These are phyloP conservation scores for Hyperoplus lanceolatus DNA, from an alignment of 2,797 vertebrate genomes.

Conservation along the genomic window DNA sequence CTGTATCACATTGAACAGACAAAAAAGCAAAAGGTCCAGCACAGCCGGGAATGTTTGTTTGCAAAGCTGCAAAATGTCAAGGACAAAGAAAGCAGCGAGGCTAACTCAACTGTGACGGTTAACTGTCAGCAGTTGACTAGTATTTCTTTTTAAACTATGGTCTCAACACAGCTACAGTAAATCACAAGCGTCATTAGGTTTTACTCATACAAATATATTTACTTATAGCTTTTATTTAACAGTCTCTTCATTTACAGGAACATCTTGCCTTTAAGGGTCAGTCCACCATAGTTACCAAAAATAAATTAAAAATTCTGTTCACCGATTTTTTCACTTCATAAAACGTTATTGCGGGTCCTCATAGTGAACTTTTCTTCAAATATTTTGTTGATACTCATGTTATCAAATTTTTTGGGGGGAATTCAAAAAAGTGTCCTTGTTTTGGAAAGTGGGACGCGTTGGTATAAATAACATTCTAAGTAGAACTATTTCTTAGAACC, in stretches of 20 bases:
- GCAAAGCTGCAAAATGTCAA: slow-evolving; percentile 55
- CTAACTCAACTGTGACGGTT: slow-evolving; percentile 31
- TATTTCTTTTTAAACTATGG: neutral
- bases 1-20: slow-evolving; percentile 5
- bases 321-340: neutral
- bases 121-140: slow-evolving; percentile 7
- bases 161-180: slow-evolving; percentile 6
- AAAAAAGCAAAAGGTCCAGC: slow-evolving; percentile 31
- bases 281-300: neutral
- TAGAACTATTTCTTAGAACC: neutral
- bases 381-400: neutral
- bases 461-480: neutral
- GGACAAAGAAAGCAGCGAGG: slow-evolving; percentile 36
- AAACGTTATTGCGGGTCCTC: neutral
- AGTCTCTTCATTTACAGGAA: neutral
- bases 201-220: slow-evolving; percentile 1
- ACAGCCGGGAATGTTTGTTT: slow-evolving; percentile 40
- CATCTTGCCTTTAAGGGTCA: neutral
- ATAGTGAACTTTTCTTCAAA: neutral
- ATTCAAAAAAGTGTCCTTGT: neutral
- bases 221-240: neutral
- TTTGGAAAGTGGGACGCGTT: neutral
- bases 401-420: neutral
- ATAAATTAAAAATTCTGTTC: neutral
- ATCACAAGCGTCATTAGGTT: slow-evolving; percentile 1